Percentiles rank a stretch among this genome's conserved stretches.
Conservation (phyloP, 2,888 invertebrate species). For the Macrosoma leucophasiata region DNA sequence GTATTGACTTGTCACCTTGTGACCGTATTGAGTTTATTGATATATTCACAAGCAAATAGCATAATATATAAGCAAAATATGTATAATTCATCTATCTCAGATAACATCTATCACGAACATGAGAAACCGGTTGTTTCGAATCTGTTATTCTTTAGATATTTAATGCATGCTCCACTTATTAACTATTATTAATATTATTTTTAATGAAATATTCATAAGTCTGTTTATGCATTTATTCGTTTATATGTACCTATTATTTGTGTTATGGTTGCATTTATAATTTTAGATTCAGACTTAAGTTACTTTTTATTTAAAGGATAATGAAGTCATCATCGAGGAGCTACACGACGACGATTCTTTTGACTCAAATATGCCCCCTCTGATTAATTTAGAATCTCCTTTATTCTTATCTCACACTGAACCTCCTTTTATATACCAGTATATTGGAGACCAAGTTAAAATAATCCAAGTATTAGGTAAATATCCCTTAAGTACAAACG, state of each 20-base stretch:
- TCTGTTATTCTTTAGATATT: no score
- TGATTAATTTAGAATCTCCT: slow-evolving; percentile 51
- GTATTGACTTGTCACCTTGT: no score
- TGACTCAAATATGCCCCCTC: slow-evolving; percentile 66
- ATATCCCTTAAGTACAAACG: slow-evolving; percentile 46
- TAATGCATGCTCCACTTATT: no score
- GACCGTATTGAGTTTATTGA: no score
- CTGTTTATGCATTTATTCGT: slow-evolving; percentile 66
- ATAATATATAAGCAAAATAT: no score
- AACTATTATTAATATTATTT: no score
- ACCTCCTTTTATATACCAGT: slow-evolving; percentile 66
- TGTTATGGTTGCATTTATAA: no score
- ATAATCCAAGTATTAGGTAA: slow-evolving; percentile 62
- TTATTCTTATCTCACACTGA: slow-evolving; percentile 59
- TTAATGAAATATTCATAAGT: slow-evolving; percentile 34
- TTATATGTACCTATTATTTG: slow-evolving; percentile 28
- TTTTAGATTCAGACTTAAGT: slow-evolving; percentile 64
- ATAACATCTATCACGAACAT: no score
- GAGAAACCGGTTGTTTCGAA: no score
- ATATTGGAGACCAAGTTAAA: slow-evolving; percentile 61
- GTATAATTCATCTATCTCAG: no score
- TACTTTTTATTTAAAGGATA: slow-evolving; percentile 73
- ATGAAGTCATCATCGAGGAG: slow-evolving; percentile 71
- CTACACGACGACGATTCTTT: slow-evolving; percentile 63
- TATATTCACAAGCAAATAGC: no score